phyloP scores from a whole-genome alignment of 2,888 invertebrate genomes.

The Branchellion lobata region DNA sequence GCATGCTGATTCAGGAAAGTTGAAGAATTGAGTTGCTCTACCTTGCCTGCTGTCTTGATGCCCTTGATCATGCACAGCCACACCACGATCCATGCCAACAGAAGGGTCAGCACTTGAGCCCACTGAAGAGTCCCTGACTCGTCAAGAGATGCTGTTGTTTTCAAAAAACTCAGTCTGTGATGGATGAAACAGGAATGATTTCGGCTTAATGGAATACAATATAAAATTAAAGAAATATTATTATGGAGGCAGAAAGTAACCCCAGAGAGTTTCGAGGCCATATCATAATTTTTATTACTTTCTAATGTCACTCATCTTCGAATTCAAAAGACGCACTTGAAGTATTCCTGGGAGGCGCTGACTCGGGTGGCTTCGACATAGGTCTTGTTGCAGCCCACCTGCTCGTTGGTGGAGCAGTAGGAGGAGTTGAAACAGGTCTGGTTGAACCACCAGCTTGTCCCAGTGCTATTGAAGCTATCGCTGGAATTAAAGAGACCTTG shows the following conservation, averaged over 20 bases:
- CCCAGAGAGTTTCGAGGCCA: too few relatives aligned
- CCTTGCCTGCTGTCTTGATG: conserved; percentile 54
- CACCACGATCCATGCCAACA: conserved; percentile 53
- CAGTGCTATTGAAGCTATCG: not conserved
- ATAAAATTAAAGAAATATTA: not conserved
- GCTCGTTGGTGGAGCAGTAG: not conserved
- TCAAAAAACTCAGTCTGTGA: conserved; percentile 48
- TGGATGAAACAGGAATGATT: too few relatives aligned
- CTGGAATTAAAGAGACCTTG: not conserved
- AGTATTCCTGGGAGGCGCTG: conserved; percentile 5
- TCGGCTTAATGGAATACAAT: too few relatives aligned
- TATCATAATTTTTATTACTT: too few relatives aligned
- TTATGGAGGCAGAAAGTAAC: too few relatives aligned
- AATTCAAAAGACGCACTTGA: not conserved
- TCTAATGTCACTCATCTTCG: too few relatives aligned
- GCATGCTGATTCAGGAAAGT: not conserved
- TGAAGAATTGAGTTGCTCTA: conserved; percentile 4
- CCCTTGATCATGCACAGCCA: conserved; percentile 54
- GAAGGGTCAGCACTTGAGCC: conserved; percentile 51
- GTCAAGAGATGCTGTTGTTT: conserved; percentile 47
- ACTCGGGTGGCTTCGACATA: not conserved
- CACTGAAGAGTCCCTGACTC: conserved; percentile 60
- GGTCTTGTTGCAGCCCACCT: not conserved
- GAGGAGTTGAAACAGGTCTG: not conserved
- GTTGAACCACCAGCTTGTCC: not conserved